Evolutionary conservation across 2,113 vertebrate species (phyloP), one percentile per base, ranked within the genome.

Genomic region (Cebidichthys violaceus): DNA sequence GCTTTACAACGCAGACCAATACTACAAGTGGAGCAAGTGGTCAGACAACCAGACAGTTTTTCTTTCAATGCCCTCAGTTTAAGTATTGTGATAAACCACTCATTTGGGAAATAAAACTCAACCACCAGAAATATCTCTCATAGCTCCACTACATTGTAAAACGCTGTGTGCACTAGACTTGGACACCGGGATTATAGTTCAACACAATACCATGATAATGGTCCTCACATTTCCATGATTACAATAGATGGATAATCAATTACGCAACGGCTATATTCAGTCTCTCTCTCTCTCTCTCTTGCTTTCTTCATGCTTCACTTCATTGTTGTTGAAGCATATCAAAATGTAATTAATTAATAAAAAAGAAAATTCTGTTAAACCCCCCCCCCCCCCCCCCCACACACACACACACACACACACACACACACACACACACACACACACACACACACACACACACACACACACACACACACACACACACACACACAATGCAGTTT

Each of bases 1-100:
- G 2, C 47, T 85, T 83, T 35, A 71, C 2, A 43, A 60, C 4
- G 14, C 24, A 70, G 37, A 67, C 22, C 14, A 77, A 67, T 31
- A 43, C n/a, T 5, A 22, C 60, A 17, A 55, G 9, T 0, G 9
- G 39, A 47, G 17, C 8, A 39, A 61, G 29, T 31, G 13, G 3
- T 37, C 22, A 27, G 31, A 79, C 20, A 22, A 65, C 18, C 43
- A 70, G 43, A 52, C 27, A 37, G 52, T 18, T 62, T 57, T 39
- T 64, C 33, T 67, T 69, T 69, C 33, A 47, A 31, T 62, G 39
- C 24, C 35, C 43, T 64, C 35, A 61, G 37, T 73, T 64, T 65
- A 65, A 74, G 55, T 31, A 59, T 57, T 47, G n/a, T n/a, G n/a
- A n/a, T 20, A 52, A 70, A 57, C 41, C 45, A 18, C 9, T 61